Evolutionary conservation across 2,113 vertebrate species (phyloP).

Genomic region (Todiramphus saurophagus): DNA sequence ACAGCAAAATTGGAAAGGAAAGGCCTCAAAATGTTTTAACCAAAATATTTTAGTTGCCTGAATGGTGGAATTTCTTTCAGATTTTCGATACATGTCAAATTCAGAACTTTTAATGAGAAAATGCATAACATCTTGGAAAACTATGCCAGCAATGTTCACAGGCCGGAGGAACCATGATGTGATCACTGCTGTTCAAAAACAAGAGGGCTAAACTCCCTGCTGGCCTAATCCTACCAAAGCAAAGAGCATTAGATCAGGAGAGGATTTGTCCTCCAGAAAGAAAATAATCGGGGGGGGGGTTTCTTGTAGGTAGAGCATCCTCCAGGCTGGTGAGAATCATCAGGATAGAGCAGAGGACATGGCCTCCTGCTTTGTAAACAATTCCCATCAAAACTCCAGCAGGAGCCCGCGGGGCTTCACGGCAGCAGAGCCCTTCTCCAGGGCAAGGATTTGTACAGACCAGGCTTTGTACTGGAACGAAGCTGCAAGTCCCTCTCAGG

Average conservation of each 20-base stretch:
- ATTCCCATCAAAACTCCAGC: not conserved
- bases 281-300: not conserved
- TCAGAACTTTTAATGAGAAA: not conserved
- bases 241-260: not conserved
- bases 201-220: not conserved
- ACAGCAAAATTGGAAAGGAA: not conserved
- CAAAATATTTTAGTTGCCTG: not conserved
- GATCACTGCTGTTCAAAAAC: not conserved
- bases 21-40: not conserved
- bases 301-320: not conserved
- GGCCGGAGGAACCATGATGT: not conserved
- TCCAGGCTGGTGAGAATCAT: not conserved
- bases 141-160: not conserved
- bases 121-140: not conserved
- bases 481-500: not conserved
- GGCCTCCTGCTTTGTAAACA: not conserved
- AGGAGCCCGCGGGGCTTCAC: rapidly evolving
- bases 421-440: not conserved
- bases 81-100: not conserved
- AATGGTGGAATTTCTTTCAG: not conserved
- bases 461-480: not conserved
- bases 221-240: not conserved
- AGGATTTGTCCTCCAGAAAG: not conserved
- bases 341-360: not conserved
- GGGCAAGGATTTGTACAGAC: not conserved